These are phyloP conservation scores for Pterois miles DNA, from an alignment of 2,797 vertebrate genomes.

Conservation along the genomic window DNA sequence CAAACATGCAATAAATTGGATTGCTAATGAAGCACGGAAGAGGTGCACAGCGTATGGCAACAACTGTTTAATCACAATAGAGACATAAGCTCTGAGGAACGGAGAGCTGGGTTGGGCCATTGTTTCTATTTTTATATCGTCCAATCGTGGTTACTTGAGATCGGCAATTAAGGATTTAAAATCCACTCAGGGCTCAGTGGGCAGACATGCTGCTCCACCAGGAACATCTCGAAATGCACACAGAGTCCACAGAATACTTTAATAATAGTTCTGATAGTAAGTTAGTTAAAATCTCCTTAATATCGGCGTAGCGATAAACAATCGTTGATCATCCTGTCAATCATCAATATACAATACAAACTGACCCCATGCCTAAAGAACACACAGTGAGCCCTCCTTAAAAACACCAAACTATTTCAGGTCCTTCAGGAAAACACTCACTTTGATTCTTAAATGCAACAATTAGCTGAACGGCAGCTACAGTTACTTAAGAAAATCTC, in stretches of 20 bases:
- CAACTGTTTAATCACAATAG: slow-evolving; percentile 43
- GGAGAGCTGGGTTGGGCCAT: background rate
- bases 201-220: background rate
- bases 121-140: background rate
- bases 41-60: slow-evolving; percentile 31
- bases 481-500: background rate
- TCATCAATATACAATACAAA: no score
- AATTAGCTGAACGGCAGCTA: background rate
- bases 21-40: slow-evolving; percentile 51
- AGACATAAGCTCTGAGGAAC: background rate
- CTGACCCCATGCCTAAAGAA: background rate
- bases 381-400: background rate
- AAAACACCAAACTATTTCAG: background rate
- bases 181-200: background rate
- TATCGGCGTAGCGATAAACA: background rate
- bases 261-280: background rate
- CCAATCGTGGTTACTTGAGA: background rate
- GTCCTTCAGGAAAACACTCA: background rate
- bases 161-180: background rate
- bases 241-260: background rate
- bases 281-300: no score
- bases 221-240: background rate
- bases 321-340: background rate
- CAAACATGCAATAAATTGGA: slow-evolving; percentile 54
- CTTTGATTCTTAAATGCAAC: background rate